A percentile compares a stretch with the other conserved stretches of the same genome.
These are phyloP conservation scores for Alectoris magna DNA, from an alignment of 2,797 vertebrate genomes.

Conservation along the genomic window DNA sequence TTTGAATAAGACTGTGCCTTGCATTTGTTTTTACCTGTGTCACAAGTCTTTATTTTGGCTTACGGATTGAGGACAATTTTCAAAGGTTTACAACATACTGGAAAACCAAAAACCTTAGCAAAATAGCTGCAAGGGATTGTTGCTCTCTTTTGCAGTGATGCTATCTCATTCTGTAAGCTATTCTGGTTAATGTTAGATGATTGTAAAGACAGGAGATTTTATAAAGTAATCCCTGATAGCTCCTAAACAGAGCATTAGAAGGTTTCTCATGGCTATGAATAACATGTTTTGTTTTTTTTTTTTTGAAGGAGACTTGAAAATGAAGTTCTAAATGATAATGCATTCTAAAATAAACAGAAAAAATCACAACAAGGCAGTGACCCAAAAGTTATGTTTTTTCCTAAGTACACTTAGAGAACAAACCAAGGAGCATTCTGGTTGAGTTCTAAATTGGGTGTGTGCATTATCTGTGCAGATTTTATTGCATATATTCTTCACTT, in stretches of 20 bases:
- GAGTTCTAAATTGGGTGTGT: background rate
- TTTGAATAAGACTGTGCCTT: background rate
- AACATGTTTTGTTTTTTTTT: background rate
- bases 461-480: background rate
- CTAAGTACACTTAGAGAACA: background rate
- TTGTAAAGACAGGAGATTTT: background rate
- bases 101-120: background rate
- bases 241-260: background rate
- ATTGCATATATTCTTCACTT: background rate
- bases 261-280: background rate
- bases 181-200: background rate
- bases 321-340: background rate
- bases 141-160: background rate
- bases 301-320: background rate
- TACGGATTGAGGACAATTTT: background rate
- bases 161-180: background rate
- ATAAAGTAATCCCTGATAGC: background rate
- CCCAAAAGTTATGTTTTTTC: background rate
- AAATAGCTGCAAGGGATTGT: background rate
- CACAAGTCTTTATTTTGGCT: background rate
- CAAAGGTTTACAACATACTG: background rate
- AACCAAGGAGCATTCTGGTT: background rate
- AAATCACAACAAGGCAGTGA: background rate
- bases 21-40: background rate
- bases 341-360: background rate